phyloP scores from a whole-genome alignment of 2,797 vertebrate genomes.

The Leptoclinus maculatus region DNA sequence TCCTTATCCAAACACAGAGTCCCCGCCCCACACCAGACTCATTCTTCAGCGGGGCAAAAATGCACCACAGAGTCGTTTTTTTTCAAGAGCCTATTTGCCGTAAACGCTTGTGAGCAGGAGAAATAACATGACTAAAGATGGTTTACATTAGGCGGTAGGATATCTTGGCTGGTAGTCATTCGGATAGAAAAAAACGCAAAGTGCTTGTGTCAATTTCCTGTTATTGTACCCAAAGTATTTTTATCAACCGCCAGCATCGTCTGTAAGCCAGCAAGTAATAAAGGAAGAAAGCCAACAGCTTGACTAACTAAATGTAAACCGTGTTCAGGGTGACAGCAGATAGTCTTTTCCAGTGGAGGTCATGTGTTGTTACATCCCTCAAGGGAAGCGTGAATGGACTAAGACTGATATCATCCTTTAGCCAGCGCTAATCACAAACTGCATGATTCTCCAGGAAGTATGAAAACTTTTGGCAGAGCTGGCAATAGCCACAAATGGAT shows the following conservation, averaged over 20 bases:
- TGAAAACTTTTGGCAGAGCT: slow-evolving; percentile 73
- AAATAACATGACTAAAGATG: slow-evolving; percentile 62
- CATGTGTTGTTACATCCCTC: slow-evolving; percentile 55
- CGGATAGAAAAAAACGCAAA: slow-evolving; percentile 70
- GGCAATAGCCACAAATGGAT: slow-evolving; percentile 78
- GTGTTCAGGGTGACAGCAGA: slow-evolving; percentile 61
- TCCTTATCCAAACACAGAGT: slow-evolving; percentile 51
- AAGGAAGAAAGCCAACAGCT: slow-evolving; percentile 59
- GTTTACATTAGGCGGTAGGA: slow-evolving; percentile 63
- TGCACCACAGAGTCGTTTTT: slow-evolving; percentile 37
- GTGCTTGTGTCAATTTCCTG: slow-evolving; percentile 70
- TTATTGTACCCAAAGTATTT: slow-evolving; percentile 72
- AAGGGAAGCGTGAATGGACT: slow-evolving; percentile 53
- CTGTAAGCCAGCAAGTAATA: slow-evolving; percentile 52
- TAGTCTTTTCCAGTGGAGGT: slow-evolving; percentile 54
- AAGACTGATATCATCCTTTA: slow-evolving; percentile 64
- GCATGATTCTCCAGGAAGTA: slow-evolving; percentile 72
- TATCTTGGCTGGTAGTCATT: slow-evolving; percentile 55
- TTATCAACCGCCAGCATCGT: slow-evolving; percentile 70
- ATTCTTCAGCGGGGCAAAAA: slow-evolving; percentile 36
- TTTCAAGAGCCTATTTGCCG: slow-evolving; percentile 47
- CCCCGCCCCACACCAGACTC: slow-evolving; percentile 51
- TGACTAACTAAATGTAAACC: slow-evolving; percentile 62
- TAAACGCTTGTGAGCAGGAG: slow-evolving; percentile 55
- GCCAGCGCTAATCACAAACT: slow-evolving; percentile 75